These are phyloP conservation scores for Galemys pyrenaicus DNA, from an alignment of 2,113 vertebrate species.

Conservation along the genomic window DNA sequence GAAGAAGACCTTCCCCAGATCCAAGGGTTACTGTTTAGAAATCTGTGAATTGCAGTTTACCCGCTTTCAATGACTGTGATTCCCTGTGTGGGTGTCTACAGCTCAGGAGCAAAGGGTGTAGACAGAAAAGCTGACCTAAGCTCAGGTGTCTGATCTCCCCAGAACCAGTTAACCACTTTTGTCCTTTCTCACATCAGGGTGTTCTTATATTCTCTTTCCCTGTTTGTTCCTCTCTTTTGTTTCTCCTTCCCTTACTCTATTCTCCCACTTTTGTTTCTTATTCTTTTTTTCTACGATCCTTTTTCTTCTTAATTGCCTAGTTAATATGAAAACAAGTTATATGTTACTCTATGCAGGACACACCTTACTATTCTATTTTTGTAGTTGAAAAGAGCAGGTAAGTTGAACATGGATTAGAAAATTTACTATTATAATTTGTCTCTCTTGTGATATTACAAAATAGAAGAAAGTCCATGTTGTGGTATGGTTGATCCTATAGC, in stretches of 20 bases:
- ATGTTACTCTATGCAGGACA: background rate
- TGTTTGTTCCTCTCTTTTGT: background rate
- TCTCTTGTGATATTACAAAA: background rate
- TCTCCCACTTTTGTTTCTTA: background rate
- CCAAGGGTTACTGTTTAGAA: background rate
- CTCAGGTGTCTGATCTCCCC: background rate
- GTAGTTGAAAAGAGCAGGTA: background rate
- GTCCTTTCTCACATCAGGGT: background rate
- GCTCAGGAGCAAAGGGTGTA: background rate
- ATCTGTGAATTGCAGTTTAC: background rate
- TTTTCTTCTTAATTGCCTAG: background rate
- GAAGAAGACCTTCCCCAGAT: background rate
- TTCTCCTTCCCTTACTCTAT: background rate
- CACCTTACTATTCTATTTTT: background rate
- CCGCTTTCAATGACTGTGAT: background rate
- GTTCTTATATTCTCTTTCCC: background rate
- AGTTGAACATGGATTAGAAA: background rate
- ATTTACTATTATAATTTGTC: background rate
- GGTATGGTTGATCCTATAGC: background rate
- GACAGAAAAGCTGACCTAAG: background rate
- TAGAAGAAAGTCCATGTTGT: background rate
- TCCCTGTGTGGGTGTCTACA: background rate
- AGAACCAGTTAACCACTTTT: rapidly evolving
- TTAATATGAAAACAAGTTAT: background rate
- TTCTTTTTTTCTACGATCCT: background rate